phyloP scores from a whole-genome alignment of 1,140 invertebrate species.

The Sitobion miscanthi region DNA sequence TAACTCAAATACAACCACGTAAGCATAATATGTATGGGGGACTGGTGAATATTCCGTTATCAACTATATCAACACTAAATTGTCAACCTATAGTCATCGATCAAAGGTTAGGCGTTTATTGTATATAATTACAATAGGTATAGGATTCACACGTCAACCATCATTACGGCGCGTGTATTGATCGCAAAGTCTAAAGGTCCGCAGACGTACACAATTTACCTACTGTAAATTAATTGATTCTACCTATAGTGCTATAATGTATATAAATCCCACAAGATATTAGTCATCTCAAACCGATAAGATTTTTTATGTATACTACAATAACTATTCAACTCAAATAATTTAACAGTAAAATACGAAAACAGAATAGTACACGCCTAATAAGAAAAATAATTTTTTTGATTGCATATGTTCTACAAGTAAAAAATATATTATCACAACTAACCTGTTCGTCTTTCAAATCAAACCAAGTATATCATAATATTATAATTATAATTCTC shows the following conservation, averaged over 20 bases:
- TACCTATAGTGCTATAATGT: not conserved
- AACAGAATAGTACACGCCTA: not conserved
- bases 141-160: not conserved
- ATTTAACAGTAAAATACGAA: not conserved
- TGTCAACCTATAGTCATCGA: slow-evolving; percentile 1
- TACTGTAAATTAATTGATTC: not conserved
- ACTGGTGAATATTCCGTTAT: not conserved
- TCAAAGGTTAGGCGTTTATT: not conserved
- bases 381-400: not conserved
- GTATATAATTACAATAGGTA: not conserved
- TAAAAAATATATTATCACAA: too few species aligned
- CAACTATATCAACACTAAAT: not conserved
- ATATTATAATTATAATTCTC: too few species aligned
- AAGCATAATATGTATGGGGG: not conserved
- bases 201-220: not conserved
- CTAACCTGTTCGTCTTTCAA: too few species aligned
- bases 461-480: too few species aligned
- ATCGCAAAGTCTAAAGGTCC: not conserved
- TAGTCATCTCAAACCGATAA: not conserved
- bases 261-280: not conserved
- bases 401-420: not conserved
- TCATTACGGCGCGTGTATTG: not conserved
- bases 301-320: not conserved
- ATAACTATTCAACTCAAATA: not conserved
- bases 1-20: not conserved